Evolutionary conservation across 2,113 vertebrate species (phyloP).

Genomic region (Mesocricetus auratus): DNA sequence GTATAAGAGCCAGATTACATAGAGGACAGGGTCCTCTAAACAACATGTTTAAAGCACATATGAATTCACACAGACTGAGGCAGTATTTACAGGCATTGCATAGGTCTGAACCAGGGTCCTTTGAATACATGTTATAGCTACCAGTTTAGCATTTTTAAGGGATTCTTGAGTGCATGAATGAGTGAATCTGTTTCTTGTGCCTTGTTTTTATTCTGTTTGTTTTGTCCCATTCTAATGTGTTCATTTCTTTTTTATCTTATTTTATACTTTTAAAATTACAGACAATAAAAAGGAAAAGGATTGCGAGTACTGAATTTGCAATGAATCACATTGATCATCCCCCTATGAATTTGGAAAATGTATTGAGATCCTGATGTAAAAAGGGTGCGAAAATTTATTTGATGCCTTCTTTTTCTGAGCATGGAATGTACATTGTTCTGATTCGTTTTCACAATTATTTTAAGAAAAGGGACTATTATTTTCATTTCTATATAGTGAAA

Average conservation of each 20-base stretch:
- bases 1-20: not conserved
- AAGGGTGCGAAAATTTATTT: not conserved
- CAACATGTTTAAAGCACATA: not conserved
- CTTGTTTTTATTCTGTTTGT: not conserved
- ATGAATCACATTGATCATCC: too few species aligned
- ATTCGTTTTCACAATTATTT: not conserved
- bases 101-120: not conserved
- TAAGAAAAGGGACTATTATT: not conserved
- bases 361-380: not conserved
- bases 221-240: not conserved
- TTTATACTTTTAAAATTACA: not conserved
- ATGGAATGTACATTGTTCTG: not conserved
- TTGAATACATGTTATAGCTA: accelerated
- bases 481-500: constrained; percentile 10
- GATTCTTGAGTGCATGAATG: not conserved
- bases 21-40: not conserved
- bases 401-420: not conserved
- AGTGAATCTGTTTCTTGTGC: too few species aligned
- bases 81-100: not conserved
- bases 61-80: not conserved
- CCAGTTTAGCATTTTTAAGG: not conserved
- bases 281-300: too few species aligned
- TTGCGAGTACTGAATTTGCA: not conserved
- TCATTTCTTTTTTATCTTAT: not conserved
- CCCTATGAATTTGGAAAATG: not conserved